Evolutionary conservation across 2,113 vertebrate species (phyloP).

Genomic region (Ibidorhyncha struthersii): DNA sequence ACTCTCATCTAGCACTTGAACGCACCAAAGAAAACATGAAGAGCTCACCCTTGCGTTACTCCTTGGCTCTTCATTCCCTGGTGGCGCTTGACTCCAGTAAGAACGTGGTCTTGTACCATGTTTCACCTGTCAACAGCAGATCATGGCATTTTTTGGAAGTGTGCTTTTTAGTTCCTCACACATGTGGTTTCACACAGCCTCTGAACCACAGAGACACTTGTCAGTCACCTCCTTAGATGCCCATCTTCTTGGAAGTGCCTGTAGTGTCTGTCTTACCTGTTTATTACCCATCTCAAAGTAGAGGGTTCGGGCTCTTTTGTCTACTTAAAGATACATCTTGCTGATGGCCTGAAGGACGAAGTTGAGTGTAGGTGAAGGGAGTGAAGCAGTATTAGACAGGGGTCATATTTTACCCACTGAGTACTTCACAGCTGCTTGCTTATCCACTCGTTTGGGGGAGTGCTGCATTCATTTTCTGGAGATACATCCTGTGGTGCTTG

Average conservation of each 20-base stretch:
- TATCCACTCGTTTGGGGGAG: not conserved
- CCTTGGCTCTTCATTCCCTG: not conserved
- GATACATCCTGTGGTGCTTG: not conserved
- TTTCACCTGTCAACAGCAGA: not conserved
- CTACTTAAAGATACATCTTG: not conserved
- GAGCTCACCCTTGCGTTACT: not conserved
- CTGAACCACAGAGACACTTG: not conserved
- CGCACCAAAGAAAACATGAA: not conserved
- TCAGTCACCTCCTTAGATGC: not conserved
- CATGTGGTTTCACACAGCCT: not conserved
- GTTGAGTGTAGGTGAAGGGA: not conserved
- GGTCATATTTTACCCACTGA: not conserved
- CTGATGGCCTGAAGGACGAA: not conserved
- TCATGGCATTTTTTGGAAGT: not conserved
- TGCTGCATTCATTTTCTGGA: not conserved
- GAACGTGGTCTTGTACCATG: not conserved
- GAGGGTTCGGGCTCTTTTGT: not conserved
- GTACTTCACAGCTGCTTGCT: not conserved
- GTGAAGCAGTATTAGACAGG: not conserved
- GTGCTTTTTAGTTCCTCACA: not conserved
- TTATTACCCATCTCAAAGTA: not conserved
- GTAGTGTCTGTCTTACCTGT: not conserved
- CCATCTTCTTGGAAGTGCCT: not conserved
- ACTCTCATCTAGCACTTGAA: not conserved
- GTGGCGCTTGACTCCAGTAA: not conserved